Base-by-base conservation (phyloP, 2,113 vertebrate genomes). In the Bettongia penicillata region DNA sequence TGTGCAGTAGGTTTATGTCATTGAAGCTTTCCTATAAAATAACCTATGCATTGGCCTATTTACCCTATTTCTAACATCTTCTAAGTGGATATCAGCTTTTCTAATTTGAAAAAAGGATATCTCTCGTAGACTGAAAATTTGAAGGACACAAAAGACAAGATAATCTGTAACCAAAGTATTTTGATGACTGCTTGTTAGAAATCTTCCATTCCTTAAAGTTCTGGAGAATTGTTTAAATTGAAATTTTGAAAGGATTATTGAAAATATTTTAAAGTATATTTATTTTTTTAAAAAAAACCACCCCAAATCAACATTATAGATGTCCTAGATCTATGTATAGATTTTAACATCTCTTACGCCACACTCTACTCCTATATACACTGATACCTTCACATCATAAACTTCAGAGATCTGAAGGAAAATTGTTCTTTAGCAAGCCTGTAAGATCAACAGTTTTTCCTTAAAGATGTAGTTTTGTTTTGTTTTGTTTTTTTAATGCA, bases 1-100 rank as follows among this genome's bases (percentile, higher is more conserved):
- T 98, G 98, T 99, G 98, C 98, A 98, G 57, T 97, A 98, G 95
- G 96, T 98, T 99, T 98, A 98, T 98, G 96, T 96, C 98, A 98
- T 94, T 98, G 94, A 90, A 97, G 68, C 95, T 96, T 96, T 94
- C 0, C 96, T 84, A 23, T 19, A 97, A 92, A 51, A 96, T 92
- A 92, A 96, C 93, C 91, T 51, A 25, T 96, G 96, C 49, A 22
- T 91, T 96, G 95, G 92, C 89, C 95, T 97, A 51, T 19, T 97
- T 93, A 95, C 95, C 31, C 92, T 97, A 89, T 68, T 53, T 53
- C 91, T 77, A 94, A 94, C 28, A 84, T 9, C 94, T 93, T 95
- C n/a, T 91, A 97, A 97, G 14, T 95, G 95, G 93, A 95, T 57
- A 96, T 5, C 31, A 95, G 91, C 91, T 94, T 96, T 96, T 77